These are phyloP conservation scores for Struthidea cinerea DNA, from an alignment of 2,113 vertebrate species.

Conservation along the genomic window DNA sequence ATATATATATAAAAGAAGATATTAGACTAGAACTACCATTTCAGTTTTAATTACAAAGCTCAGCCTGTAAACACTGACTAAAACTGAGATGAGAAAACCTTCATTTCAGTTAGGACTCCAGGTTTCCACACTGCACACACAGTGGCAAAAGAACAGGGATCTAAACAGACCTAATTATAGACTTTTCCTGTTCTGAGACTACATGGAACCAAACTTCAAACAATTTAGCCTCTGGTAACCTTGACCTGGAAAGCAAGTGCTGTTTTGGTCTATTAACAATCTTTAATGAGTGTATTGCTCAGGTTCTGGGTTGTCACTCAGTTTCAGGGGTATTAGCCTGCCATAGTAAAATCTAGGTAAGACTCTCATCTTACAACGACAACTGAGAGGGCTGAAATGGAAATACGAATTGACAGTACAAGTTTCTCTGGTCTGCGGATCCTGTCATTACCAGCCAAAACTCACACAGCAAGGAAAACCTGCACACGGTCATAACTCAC, in stretches of 20 bases:
- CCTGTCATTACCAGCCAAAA: neutral
- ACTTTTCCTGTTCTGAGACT: neutral
- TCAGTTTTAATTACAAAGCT: neutral
- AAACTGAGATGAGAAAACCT: neutral
- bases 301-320: neutral
- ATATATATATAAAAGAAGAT: neutral
- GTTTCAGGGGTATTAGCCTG: neutral
- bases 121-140: neutral
- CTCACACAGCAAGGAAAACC: neutral
- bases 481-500: neutral
- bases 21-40: neutral
- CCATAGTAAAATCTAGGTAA: neutral
- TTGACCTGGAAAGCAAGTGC: neutral
- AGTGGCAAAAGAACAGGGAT: neutral
- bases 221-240: neutral
- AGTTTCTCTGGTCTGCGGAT: neutral
- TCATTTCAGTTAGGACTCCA: neutral
- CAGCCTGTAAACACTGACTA: neutral
- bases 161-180: neutral
- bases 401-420: neutral
- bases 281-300: neutral
- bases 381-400: neutral
- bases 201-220: neutral
- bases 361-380: neutral
- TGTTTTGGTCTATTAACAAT: neutral